Conservation (phyloP, 2,888 invertebrate species). For the Caenorhabditis sp. region DNA sequence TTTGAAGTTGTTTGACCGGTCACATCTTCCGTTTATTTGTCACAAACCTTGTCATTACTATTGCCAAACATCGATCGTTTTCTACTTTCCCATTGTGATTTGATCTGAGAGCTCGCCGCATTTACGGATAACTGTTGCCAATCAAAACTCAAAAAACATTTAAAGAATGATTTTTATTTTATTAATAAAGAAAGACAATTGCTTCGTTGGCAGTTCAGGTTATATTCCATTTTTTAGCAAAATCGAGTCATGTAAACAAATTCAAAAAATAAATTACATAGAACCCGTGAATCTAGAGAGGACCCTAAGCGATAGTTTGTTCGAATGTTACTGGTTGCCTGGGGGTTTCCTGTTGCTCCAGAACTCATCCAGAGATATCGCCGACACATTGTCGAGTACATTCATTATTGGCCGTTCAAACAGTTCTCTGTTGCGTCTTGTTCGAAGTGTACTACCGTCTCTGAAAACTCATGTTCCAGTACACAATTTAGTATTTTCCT, state of each 20-base stretch:
- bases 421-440: slow-evolving; percentile 62
- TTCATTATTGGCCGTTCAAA: slow-evolving; percentile 76
- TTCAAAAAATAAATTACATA: slow-evolving; percentile 39
- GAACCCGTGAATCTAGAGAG: slow-evolving; percentile 28
- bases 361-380: slow-evolving; percentile 80
- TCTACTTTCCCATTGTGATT: slow-evolving; percentile 26
- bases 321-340: background rate
- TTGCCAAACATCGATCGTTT: slow-evolving; percentile 4
- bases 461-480: slow-evolving; percentile 26
- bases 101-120: slow-evolving; percentile 15
- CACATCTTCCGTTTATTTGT: background rate
- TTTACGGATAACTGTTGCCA: slow-evolving; percentile 28
- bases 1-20: slow-evolving; percentile 44
- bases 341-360: slow-evolving; percentile 72
- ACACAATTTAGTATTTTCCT: too few species aligned
- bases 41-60: background rate
- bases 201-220: slow-evolving; percentile 27
- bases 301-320: slow-evolving; percentile 27
- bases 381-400: slow-evolving; percentile 77
- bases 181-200: slow-evolving; percentile 40
- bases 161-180: slow-evolving; percentile 14
- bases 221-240: background rate
- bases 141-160: slow-evolving; percentile 1
- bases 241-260: too few species aligned
- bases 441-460: slow-evolving; percentile 67